These are phyloP conservation scores for Latrodectus geometricus DNA, from an alignment of 1,140 invertebrate species.

Conservation along the genomic window DNA sequence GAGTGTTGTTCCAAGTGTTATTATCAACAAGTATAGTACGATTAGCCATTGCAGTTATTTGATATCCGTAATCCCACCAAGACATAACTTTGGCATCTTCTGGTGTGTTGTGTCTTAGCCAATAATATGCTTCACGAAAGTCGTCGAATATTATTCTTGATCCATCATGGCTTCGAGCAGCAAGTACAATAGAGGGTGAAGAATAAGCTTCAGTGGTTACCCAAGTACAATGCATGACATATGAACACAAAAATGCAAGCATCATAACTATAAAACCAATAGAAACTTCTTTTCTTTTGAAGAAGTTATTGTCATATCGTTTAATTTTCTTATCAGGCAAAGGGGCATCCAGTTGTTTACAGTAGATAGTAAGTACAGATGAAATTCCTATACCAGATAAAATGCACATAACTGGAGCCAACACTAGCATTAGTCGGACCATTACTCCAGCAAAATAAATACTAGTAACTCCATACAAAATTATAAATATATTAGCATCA, in stretches of 20 bases:
- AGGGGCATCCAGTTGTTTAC: slow-evolving; percentile 82
- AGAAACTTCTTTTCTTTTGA: slow-evolving; percentile 89
- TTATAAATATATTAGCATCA: slow-evolving; percentile 97
- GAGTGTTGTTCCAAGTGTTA: slow-evolving; percentile 99
- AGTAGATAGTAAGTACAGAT: slow-evolving; percentile 86
- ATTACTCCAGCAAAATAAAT: slow-evolving; percentile 99
- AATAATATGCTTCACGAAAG: slow-evolving; percentile 97
- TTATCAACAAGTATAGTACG: slow-evolving; percentile 98
- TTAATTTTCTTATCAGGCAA: slow-evolving; percentile 73
- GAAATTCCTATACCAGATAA: slow-evolving; percentile 94
- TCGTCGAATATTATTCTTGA: slow-evolving; percentile 97
- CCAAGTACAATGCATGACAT: slow-evolving; percentile 98
- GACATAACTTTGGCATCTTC: slow-evolving; percentile 95
- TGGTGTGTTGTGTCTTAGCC: slow-evolving; percentile 97
- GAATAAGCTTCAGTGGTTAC: slow-evolving; percentile 99
- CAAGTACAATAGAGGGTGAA: slow-evolving; percentile 95
- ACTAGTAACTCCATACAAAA: slow-evolving; percentile 95
- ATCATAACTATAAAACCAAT: slow-evolving; percentile 86
- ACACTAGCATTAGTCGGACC: slow-evolving; percentile 97
- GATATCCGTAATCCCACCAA: slow-evolving; percentile 99
- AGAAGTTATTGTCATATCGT: slow-evolving; percentile 83
- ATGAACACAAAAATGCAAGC: slow-evolving; percentile 87
- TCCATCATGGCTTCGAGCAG: slow-evolving; percentile 93
- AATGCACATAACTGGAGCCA: slow-evolving; percentile 98
- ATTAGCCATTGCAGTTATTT: slow-evolving; percentile 99